These are phyloP conservation scores for Ctenomys sociabilis DNA, from an alignment of 2,113 vertebrate species.

Conservation along the genomic window DNA sequence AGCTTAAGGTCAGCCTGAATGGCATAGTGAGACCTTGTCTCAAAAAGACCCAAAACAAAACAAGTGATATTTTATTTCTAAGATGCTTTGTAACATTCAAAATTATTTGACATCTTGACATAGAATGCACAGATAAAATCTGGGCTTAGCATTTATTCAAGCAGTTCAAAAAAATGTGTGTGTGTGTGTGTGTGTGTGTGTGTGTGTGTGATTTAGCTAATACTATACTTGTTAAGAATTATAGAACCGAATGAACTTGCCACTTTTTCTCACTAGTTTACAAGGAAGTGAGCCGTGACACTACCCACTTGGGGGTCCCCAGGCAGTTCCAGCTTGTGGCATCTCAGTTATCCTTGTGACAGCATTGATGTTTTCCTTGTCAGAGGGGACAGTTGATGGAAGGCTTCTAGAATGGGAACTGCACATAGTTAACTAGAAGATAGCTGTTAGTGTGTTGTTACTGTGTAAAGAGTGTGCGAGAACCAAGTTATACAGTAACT, in stretches of 20 bases:
- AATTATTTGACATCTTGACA: conserved; percentile 35
- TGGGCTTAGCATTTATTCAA: conserved; percentile 42
- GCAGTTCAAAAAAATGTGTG: background rate
- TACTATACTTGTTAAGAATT: conserved; percentile 60
- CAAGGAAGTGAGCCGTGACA: background rate
- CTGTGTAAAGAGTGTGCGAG: background rate
- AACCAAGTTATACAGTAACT: background rate
- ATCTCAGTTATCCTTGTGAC: conserved; percentile 14
- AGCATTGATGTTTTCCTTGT: background rate
- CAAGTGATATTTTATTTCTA: conserved; percentile 59
- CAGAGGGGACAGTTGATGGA: background rate
- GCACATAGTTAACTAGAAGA: background rate
- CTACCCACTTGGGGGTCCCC: background rate
- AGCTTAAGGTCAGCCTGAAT: no score
- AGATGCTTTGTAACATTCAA: conserved; percentile 29
- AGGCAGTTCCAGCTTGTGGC: background rate
- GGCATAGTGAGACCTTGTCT: no score
- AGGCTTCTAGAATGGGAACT: background rate
- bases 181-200: background rate
- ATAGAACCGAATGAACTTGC: background rate
- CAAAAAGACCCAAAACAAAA: no score
- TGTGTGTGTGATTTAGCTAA: background rate
- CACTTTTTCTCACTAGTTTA: background rate
- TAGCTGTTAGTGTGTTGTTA: conserved; percentile 1
- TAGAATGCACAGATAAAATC: conserved; percentile 13